Evolutionary conservation across 1,140 invertebrate genomes (phyloP).

Genomic region (Hydropsyche tenuis): DNA sequence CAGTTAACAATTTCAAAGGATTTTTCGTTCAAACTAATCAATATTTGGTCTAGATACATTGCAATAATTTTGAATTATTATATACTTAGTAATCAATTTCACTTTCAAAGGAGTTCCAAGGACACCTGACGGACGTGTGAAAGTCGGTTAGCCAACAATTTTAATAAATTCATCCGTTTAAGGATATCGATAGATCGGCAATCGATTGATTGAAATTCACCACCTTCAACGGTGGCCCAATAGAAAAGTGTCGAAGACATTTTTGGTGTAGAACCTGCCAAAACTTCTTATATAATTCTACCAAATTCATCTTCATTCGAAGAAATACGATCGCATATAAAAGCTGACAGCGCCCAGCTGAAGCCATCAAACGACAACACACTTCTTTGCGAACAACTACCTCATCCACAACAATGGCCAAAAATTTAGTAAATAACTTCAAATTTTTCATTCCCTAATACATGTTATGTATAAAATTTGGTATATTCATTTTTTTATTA

Average conservation of each 20-base stretch:
- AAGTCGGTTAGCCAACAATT: not conserved
- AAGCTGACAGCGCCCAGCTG: not conserved
- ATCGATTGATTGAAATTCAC: constrained; percentile 13
- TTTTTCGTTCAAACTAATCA: too few species aligned
- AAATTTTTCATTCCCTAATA: not conserved
- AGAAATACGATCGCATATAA: constrained; percentile 2
- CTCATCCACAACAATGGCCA: not conserved
- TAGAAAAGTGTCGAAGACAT: constrained; percentile 13
- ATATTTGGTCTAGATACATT: too few species aligned
- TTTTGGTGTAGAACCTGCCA: not conserved
- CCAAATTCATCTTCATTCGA: not conserved
- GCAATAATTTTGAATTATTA: too few species aligned
- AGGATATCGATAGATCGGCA: constrained; percentile 7
- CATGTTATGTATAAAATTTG: not conserved
- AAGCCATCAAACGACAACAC: not conserved
- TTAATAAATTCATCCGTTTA: constrained; percentile 14
- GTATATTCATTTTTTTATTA: constrained; percentile 28
- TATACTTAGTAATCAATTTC: too few species aligned
- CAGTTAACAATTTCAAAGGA: too few species aligned
- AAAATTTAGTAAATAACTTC: not conserved
- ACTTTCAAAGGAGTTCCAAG: constrained; percentile 5
- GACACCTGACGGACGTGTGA: not conserved
- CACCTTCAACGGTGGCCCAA: not conserved
- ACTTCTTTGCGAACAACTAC: not conserved
- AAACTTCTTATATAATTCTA: not conserved